Base-by-base conservation (phyloP, 2,888 invertebrate species). In the Agrilus mali region DNA sequence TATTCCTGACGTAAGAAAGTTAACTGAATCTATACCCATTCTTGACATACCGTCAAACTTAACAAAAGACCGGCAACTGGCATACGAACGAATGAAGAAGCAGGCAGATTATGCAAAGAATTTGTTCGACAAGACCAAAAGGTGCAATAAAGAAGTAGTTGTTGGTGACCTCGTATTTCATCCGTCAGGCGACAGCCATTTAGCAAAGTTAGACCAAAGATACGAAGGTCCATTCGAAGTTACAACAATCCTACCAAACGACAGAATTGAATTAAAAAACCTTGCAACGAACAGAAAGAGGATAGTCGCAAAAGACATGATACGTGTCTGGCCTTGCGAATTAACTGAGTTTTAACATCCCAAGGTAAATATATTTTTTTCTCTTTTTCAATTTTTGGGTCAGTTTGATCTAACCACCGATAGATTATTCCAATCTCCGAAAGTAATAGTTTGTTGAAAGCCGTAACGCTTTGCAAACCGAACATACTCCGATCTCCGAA, bases 1-100 rank as follows among this genome's bases (percentile, higher is more conserved):
- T 41, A 27, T 32, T 33, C 32, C 44, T 12, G 40, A 41, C 31
- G 43, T 50, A 12, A 36, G 27, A 36, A 22, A 38, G 38, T 33
- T 46, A 39, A 44, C 41, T 15, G 41, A 44, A 20, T 27, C 36
- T 31, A 10, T 45, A 36, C 17, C 44, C 20, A 41, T 33, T 35
- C 42, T 36, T 13, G 14, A 32, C 17, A 35, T 14, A 4, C 32
- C 22, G 10, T 15, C 14, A 31, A 40, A 42, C 41, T 40, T 50
- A 33, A 41, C 44, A 46, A 42, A 44, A 31, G 46, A 46, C 46
- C 44, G 50, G 13, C 37, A 36, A 13, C 47, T 48, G 38, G 46
- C 48, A 48, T 49, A 34, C 38, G 49, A 38, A 38, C 15, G 20
- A 47, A 47, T 34, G 47, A 41, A 42, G 36, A n/a, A n/a, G 7